Percentiles rank a stretch among this genome's conserved stretches.
Evolutionary conservation across 2,113 vertebrate genomes (phyloP).

Genomic region (Myrmophylax atrothorax): DNA sequence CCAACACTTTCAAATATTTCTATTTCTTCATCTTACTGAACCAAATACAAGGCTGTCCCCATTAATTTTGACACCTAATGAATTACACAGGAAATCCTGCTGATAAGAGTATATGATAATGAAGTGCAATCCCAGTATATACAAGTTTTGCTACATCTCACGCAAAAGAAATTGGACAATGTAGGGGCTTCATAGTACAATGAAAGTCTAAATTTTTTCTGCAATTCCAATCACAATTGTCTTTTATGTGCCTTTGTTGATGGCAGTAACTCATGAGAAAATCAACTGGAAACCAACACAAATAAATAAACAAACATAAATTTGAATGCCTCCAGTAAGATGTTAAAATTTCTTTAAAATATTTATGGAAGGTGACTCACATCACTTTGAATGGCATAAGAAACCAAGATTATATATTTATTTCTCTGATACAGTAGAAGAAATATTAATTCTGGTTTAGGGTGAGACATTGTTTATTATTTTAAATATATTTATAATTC

Average conservation of each 20-base stretch:
- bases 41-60: accelerated
- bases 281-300: neutral
- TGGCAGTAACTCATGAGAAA: neutral
- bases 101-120: neutral
- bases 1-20: neutral
- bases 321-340: neutral
- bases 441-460: neutral
- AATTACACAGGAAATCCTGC: neutral
- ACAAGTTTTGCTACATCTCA: neutral
- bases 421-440: neutral
- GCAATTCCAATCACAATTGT: neutral
- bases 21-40: neutral
- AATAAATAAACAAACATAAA: neutral
- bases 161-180: neutral
- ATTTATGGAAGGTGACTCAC: neutral
- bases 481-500: neutral
- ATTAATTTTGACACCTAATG: neutral
- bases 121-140: neutral
- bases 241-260: neutral
- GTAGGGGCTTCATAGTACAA: neutral
- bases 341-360: neutral
- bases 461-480: neutral
- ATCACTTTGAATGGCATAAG: neutral
- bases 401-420: neutral
- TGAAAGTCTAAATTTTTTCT: neutral